A percentile compares a stretch with the other conserved stretches of the same genome.
Conservation (phyloP, 2,888 invertebrate genomes). For the Pterostichus madidus region DNA sequence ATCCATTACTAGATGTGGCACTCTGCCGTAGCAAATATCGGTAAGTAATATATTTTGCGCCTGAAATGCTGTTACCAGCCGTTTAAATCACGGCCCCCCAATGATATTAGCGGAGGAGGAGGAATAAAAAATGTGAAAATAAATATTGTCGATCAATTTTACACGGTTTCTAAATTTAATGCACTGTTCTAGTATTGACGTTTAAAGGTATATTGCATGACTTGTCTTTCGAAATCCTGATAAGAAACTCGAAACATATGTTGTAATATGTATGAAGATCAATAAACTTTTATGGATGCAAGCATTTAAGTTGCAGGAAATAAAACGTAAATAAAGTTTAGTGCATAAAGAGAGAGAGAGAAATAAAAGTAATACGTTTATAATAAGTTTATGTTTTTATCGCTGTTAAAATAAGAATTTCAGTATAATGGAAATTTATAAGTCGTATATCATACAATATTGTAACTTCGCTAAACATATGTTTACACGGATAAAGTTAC, state of each 20-base stretch:
- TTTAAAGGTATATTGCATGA: slow-evolving; percentile 26
- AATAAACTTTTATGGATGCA: slow-evolving; percentile 35
- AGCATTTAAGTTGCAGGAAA: slow-evolving; percentile 40
- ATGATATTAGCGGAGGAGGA: too few species aligned
- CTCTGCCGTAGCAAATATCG: too few species aligned
- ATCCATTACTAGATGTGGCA: too few species aligned
- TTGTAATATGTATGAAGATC: slow-evolving; percentile 30
- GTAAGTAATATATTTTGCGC: too few species aligned
- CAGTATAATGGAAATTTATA: slow-evolving; percentile 41
- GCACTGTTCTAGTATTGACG: not conserved
- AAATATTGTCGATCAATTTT: too few species aligned
- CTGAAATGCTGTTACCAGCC: too few species aligned
- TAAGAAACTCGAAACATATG: slow-evolving; percentile 8
- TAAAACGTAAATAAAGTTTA: slow-evolving; percentile 32
- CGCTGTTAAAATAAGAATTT: slow-evolving; percentile 43
- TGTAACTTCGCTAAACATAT: slow-evolving; percentile 59
- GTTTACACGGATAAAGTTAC: slow-evolving; percentile 48
- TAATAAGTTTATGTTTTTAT: slow-evolving; percentile 47
- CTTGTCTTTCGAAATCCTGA: not conserved
- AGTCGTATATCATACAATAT: slow-evolving; percentile 57
- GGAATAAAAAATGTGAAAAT: too few species aligned
- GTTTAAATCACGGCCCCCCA: too few species aligned
- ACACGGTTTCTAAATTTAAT: too few species aligned
- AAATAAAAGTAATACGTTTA: slow-evolving; percentile 34
- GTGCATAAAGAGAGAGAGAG: not conserved